Percentiles rank a stretch among this genome's conserved stretches.
Conservation (phyloP, 2,888 invertebrate genomes). For the Nineta flava region DNA sequence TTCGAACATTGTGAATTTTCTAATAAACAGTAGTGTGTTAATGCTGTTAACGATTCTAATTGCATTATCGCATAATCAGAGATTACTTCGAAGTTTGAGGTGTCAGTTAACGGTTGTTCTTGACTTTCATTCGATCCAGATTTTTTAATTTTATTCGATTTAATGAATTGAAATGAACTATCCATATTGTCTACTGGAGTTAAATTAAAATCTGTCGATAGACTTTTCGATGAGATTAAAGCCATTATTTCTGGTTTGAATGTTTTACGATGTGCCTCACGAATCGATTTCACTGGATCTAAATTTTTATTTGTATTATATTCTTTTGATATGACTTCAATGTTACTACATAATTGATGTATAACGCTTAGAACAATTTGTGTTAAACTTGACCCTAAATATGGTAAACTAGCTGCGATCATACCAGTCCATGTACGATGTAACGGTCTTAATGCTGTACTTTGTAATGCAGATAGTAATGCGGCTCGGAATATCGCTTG, state of each 20-base stretch:
- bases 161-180: neutral
- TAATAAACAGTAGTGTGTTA: conserved; percentile 66
- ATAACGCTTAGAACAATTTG: conserved; percentile 63
- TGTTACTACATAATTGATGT: conserved; percentile 62
- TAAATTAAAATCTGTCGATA: conserved; percentile 5
- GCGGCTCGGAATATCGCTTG: conserved; percentile 73
- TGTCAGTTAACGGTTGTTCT: neutral
- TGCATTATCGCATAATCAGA: conserved; percentile 53
- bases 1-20: conserved; percentile 43
- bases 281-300: neutral
- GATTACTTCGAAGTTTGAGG: conserved; percentile 16
- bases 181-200: conserved; percentile 5
- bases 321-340: conserved; percentile 43
- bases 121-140: conserved; percentile 1
- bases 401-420: conserved; percentile 64
- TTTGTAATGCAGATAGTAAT: conserved; percentile 56
- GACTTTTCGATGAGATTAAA: neutral
- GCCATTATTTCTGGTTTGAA: conserved; percentile 3
- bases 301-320: conserved; percentile 19
- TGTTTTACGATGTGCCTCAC: neutral
- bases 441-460: conserved; percentile 50
- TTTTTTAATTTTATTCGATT: conserved; percentile 2
- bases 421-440: conserved; percentile 74
- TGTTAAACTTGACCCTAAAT: conserved; percentile 58
- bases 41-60: conserved; percentile 58